Evolutionary conservation across 1,140 invertebrate species (phyloP), one percentile per base, ranked within the genome.

Genomic region (Temnothorax longispinosus): DNA sequence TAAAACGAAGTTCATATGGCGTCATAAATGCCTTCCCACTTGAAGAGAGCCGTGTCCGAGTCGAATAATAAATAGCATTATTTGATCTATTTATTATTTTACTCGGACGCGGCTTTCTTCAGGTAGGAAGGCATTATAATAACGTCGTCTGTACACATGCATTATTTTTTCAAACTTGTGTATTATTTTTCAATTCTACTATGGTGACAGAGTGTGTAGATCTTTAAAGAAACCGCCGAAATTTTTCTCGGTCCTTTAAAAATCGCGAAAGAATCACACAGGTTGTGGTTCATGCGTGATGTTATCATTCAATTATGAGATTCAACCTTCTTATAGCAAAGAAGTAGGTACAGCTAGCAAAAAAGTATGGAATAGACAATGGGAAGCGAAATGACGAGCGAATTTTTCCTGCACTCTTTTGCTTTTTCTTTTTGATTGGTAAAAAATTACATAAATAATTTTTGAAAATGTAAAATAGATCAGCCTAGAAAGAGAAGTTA

Each of bases 221-320:
- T 50, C 6, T 52, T 77, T 78, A n/a, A 7, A 8, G 50, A 38
- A 78, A 50, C 1, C 1, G 15, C 27, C 27, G 60, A 64, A 65
- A 78, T 21, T 78, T 80, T 85, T 44, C 38, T 41, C 32, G 50
- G 35, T 62, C 13, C 15, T 15, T 60, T 21, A 50, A 75, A 71
- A 86, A 64, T 32, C 60, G 8, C 18, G n/a, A 86, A 81, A 74
- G 76, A 86, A 88, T 80, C 75, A 27, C 50, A 64, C n/a, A 21
- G 7, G 10, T 21, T 76, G 5, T 8, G 76, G 69, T 62, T 77
- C 74, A 58, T 60, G 56, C 35, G 13, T 80, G 60, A 86, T 86
- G 67, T 86, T 88, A 88, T 88, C 85, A 86, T 75, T 88, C 84
- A 88, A 88, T 88, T 88, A 69, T 50, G 52, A 54, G 32, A 78